Evolutionary conservation across 2,113 vertebrate species (phyloP), one percentile per base, ranked within the genome.

Genomic region (Psilopsiagon aurifrons): DNA sequence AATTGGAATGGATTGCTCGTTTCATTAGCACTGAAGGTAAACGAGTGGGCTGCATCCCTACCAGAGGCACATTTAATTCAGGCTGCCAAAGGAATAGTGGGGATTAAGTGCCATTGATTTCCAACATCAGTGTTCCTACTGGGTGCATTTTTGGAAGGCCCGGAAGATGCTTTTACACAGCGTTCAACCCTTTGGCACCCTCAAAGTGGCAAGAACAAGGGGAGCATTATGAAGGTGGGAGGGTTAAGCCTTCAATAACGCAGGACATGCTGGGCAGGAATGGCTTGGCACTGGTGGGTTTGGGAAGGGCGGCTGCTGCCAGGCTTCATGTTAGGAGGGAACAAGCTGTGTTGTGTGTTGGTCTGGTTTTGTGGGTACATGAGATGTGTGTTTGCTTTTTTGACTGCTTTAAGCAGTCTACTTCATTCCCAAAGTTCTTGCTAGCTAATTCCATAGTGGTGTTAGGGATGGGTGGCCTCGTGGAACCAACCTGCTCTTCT

Each of bases 401-500:
- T 37, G 15, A 43, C 35, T 79, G 24, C 44, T 90, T 85, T 62
- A 96, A 95, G 92, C 27, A 8, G 87, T 91, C 87, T 91, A 46
- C 85, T 96, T 96, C 51, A 43, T 90, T 95, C 93, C 85, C 52
- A 51, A 74, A 80, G 66, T 63, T 62, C 85, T 83, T 39, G 73
- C 75, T 87, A 88, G 95, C 80, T 95, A 96, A 97, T 95, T 97
- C 92, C 97, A 88, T 76, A 55, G 83, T 85, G 95, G 62, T 97
- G 85, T 90, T 83, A 78, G 95, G 73, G 85, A 90, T 95, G 93
- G 8, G 62, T 87, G 79, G 92, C 85, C 75, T 95, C 75, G 27
- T 86, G 76, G 95, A 95, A 94, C 92, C 81, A 60, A 12, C 83
- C 83, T 95, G 89, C 81, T 89, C 74, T 73, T 62, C 35, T 64